These are phyloP conservation scores for Martes martes DNA, from an alignment of 2,113 vertebrate species.

Conservation along the genomic window DNA sequence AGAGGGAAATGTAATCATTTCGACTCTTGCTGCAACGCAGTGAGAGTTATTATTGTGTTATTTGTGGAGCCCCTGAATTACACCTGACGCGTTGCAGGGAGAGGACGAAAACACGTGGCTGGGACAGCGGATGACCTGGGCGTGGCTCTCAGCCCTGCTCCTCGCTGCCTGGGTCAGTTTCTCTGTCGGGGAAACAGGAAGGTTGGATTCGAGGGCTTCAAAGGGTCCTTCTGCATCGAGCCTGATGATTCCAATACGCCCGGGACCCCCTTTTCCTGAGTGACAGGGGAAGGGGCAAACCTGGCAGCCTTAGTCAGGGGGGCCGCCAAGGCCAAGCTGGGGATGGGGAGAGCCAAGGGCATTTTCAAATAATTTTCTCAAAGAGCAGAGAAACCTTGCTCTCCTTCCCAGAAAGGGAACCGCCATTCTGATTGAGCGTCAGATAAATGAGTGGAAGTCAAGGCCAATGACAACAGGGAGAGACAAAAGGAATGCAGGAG, in stretches of 20 bases:
- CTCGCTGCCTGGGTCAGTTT: not conserved
- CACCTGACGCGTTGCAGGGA: not conserved
- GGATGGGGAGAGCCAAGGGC: too few relatives aligned
- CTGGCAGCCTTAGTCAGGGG: not conserved
- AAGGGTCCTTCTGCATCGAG: not conserved
- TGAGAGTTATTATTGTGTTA: not conserved
- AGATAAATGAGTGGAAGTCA: not conserved
- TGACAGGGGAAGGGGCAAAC: not conserved
- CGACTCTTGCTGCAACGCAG: rapidly evolving
- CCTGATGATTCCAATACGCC: not conserved
- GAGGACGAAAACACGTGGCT: not conserved
- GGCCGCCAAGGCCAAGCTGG: not conserved
- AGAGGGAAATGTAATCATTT: not conserved
- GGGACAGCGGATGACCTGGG: not conserved
- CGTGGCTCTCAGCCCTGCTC: not conserved
- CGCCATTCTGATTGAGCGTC: not conserved
- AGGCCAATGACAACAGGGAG: not conserved
- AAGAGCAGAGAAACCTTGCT: not conserved
- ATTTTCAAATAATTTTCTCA: not conserved
- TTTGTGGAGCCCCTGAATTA: not conserved
- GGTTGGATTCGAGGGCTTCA: not conserved
- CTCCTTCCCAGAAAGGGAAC: not conserved
- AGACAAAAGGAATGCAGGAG: not conserved
- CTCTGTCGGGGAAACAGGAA: not conserved
- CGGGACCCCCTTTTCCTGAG: not conserved